Conservation (phyloP, 2,113 vertebrate genomes). For the Strix aluco region DNA sequence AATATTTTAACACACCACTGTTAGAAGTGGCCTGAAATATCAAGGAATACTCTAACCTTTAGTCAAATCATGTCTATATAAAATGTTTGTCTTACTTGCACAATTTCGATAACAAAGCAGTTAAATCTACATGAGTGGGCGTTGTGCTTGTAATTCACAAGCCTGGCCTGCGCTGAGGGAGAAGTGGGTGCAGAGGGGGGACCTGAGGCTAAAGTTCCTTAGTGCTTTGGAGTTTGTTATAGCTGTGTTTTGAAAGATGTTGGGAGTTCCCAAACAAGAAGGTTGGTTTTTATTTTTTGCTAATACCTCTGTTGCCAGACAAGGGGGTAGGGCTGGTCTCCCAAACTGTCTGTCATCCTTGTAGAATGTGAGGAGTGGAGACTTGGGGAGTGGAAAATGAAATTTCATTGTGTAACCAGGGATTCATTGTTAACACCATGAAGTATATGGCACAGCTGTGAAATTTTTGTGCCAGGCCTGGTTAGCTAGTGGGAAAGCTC, state of each 20-base stretch:
- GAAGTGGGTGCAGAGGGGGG: background rate
- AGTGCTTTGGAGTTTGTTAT: background rate
- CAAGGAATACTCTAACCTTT: background rate
- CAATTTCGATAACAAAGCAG: background rate
- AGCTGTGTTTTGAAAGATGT: constrained; percentile 12
- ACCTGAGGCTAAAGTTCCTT: background rate
- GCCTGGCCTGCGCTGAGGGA: background rate
- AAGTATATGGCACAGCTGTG: constrained; percentile 33
- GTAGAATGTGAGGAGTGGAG: constrained; percentile 20
- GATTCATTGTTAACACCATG: constrained; percentile 28
- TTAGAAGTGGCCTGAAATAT: background rate
- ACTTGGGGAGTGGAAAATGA: background rate
- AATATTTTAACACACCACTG: background rate
- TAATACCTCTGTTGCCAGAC: constrained; percentile 23
- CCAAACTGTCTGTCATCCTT: background rate
- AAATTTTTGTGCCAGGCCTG: constrained; percentile 31
- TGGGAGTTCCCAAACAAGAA: constrained; percentile 26
- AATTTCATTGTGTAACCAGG: background rate
- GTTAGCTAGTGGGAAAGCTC: constrained; percentile 30
- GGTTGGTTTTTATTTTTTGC: background rate
- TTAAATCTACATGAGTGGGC: background rate
- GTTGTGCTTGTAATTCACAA: background rate
- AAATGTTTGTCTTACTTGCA: background rate
- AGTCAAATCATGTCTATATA: background rate
- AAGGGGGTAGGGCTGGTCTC: background rate